A percentile compares a stretch with the other conserved stretches of the same genome.
phyloP scores from a whole-genome alignment of 2,888 invertebrate genomes.

The Aphodius granarius region DNA sequence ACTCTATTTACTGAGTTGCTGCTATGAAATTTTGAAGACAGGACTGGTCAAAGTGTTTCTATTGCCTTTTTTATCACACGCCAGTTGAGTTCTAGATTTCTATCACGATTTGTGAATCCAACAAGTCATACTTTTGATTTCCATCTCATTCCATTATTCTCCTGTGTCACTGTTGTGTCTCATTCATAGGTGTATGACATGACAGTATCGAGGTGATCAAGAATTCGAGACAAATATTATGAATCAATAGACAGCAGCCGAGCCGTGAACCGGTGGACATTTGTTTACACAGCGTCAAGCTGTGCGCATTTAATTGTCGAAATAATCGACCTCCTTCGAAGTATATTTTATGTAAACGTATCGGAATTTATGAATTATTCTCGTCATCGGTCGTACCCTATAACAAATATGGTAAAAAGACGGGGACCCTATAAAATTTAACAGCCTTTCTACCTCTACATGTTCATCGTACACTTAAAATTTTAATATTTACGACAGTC shows the following conservation, averaged over 20 bases:
- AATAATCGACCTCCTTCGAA: background rate
- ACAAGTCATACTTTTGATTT: background rate
- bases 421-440: slow-evolving; percentile 32
- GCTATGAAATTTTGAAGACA: too few species aligned
- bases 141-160: background rate
- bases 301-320: background rate
- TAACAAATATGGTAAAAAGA: slow-evolving; percentile 19
- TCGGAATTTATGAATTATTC: slow-evolving; percentile 7
- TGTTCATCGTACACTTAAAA: slow-evolving; percentile 31
- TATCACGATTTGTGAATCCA: background rate
- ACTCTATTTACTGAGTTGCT: too few species aligned
- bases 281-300: background rate
- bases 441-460: slow-evolving; percentile 30
- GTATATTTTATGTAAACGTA: background rate
- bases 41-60: too few species aligned
- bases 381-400: background rate
- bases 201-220: background rate
- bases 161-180: background rate
- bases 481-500: slow-evolving; percentile 33
- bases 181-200: background rate
- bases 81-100: background rate
- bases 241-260: background rate
- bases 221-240: background rate
- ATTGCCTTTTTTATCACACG: background rate
- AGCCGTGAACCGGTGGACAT: background rate